These are phyloP conservation scores for Oncorhynchus tshawytscha DNA, from an alignment of 2,113 vertebrate genomes.

Conservation along the genomic window DNA sequence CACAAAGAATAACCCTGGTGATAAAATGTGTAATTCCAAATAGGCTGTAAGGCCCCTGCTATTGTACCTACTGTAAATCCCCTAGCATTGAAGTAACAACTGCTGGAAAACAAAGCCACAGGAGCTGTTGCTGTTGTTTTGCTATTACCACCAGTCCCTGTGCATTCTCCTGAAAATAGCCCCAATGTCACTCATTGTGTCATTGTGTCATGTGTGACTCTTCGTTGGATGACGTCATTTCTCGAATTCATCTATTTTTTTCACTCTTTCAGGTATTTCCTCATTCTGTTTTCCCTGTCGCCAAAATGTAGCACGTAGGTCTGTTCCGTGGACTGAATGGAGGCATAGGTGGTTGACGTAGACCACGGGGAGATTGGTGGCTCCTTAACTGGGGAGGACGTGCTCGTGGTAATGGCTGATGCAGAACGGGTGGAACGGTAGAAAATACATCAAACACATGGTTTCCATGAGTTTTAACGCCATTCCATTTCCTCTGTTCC, in stretches of 20 bases:
- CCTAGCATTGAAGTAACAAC: not conserved
- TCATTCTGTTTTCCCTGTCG: not conserved
- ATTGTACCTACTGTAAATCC: conserved; percentile 20
- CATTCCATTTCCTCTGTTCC: too few relatives aligned
- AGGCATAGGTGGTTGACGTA: not conserved
- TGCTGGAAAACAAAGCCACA: conserved; percentile 17
- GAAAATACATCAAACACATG: too few relatives aligned
- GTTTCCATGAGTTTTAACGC: too few relatives aligned
- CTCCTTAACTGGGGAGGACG: too few relatives aligned
- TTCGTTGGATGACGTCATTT: not conserved
- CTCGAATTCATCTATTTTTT: not conserved
- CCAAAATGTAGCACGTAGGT: not conserved
- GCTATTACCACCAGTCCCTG: not conserved
- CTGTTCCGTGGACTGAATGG: not conserved
- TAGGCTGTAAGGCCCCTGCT: not conserved
- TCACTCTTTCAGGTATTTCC: not conserved
- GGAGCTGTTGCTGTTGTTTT: conserved; percentile 23
- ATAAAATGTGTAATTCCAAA: not conserved
- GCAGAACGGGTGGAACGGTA: too few relatives aligned
- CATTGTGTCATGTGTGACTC: not conserved
- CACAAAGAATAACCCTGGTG: not conserved
- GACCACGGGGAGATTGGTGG: too few relatives aligned
- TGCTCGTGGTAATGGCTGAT: too few relatives aligned
- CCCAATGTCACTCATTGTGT: conserved; percentile 6
- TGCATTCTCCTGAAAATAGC: not conserved